phyloP scores from a whole-genome alignment of 1,140 invertebrate genomes.

The Drosophila oshimai region DNA sequence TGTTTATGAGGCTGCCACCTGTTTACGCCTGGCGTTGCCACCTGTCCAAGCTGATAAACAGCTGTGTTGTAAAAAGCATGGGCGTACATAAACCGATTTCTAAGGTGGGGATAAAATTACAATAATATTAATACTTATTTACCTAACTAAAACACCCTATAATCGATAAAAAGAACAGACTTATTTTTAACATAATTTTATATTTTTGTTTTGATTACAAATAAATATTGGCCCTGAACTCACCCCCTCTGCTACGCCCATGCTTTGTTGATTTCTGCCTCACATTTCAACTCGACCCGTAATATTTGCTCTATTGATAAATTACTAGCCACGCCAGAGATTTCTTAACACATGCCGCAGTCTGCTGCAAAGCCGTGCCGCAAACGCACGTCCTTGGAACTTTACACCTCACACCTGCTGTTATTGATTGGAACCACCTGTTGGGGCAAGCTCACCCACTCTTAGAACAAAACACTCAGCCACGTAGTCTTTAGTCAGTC shows the following conservation, averaged over 20 bases:
- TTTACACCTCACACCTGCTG: not conserved
- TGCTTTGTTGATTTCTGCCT: not conserved
- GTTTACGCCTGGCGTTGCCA: slow-evolving; percentile 15
- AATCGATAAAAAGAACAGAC: too few relatives aligned
- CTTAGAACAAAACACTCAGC: slow-evolving; percentile 13
- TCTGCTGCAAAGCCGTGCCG: slow-evolving; percentile 3
- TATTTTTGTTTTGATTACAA: too few relatives aligned
- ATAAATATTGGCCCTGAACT: too few relatives aligned
- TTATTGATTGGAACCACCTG: slow-evolving; percentile 57
- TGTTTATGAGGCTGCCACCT: slow-evolving; percentile 9
- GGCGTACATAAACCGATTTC: not conserved
- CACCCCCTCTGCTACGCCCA: not conserved
- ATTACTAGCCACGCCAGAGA: slow-evolving; percentile 5
- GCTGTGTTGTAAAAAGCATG: slow-evolving; percentile 11
- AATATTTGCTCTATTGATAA: slow-evolving; percentile 1
- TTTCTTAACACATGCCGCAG: not conserved
- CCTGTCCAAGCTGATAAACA: not conserved
- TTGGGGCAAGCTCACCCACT: slow-evolving; percentile 10
- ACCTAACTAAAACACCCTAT: too few relatives aligned
- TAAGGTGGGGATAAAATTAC: too few relatives aligned
- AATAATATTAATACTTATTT: too few relatives aligned
- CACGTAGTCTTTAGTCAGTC: slow-evolving; percentile 29
- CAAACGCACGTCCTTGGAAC: slow-evolving; percentile 11
- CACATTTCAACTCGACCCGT: not conserved
- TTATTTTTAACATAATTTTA: too few relatives aligned